Evolutionary conservation across 2,113 vertebrate species (phyloP).

Genomic region (Eonycteris spelaea): DNA sequence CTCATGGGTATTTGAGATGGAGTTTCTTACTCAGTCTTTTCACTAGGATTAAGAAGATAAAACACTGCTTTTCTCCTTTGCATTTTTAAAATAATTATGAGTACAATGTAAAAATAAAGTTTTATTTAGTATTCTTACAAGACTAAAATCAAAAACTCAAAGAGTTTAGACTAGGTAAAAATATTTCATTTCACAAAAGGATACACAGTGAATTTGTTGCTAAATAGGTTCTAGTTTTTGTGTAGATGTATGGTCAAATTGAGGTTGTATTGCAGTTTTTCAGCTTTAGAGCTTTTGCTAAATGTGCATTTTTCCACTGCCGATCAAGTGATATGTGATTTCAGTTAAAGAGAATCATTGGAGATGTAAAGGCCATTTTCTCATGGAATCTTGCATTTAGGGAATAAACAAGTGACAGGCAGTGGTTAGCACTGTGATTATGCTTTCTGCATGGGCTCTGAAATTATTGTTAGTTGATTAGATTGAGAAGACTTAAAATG

Average conservation of each 20-base stretch:
- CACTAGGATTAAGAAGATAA: neutral
- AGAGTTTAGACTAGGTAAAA: neutral
- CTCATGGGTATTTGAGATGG: neutral
- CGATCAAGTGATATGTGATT: neutral
- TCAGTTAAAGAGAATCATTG: neutral
- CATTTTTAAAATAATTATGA: neutral
- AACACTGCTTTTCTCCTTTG: neutral
- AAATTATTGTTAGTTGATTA: constrained; percentile 9
- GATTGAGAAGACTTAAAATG: neutral
- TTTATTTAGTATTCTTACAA: neutral
- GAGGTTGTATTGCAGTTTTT: neutral
- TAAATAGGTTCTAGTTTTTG: neutral
- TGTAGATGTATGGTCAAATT: neutral
- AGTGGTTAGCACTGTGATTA: neutral
- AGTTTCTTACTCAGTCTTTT: neutral
- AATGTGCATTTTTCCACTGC: neutral
- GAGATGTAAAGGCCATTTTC: neutral
- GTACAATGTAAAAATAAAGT: neutral
- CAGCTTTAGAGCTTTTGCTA: neutral
- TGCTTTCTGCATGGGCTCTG: neutral
- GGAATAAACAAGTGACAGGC: neutral
- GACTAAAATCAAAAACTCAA: neutral
- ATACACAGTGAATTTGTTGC: neutral
- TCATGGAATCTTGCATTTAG: neutral
- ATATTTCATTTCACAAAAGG: neutral